Evolutionary conservation across 2,888 invertebrate species (phyloP).

Genomic region (Noctua pronuba): DNA sequence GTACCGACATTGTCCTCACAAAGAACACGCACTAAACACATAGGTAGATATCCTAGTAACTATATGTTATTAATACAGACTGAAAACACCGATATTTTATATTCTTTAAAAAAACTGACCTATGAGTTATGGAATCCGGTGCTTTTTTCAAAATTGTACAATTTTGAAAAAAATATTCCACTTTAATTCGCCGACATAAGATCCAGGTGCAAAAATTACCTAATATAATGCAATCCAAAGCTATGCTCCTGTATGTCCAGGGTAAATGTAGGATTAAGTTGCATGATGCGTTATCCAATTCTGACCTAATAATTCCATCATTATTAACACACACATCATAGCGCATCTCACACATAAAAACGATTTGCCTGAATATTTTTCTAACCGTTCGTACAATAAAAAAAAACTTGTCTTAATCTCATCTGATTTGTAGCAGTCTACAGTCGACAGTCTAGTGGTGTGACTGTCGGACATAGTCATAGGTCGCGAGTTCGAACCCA

Average conservation of each 20-base stretch:
- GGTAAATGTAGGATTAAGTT: not conserved
- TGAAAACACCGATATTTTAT: not conserved
- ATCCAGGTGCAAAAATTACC: not conserved
- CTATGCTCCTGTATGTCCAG: not conserved
- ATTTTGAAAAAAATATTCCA: not conserved
- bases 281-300: not conserved
- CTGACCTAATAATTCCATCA: not conserved
- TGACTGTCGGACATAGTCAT: too few species aligned
- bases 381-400: too few species aligned
- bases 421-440: too few species aligned
- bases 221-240: not conserved
- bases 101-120: not conserved
- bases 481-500: too few species aligned
- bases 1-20: slow-evolving; percentile 52
- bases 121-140: not conserved
- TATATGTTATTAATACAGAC: not conserved
- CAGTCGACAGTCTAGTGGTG: too few species aligned
- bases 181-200: not conserved
- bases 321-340: too few species aligned
- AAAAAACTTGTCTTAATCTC: too few species aligned
- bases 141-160: not conserved
- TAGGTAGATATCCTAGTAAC: not conserved
- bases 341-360: too few species aligned
- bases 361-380: too few species aligned
- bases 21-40: slow-evolving; percentile 44